phyloP scores from a whole-genome alignment of 2,888 invertebrate genomes.

The Selenia dentaria region DNA sequence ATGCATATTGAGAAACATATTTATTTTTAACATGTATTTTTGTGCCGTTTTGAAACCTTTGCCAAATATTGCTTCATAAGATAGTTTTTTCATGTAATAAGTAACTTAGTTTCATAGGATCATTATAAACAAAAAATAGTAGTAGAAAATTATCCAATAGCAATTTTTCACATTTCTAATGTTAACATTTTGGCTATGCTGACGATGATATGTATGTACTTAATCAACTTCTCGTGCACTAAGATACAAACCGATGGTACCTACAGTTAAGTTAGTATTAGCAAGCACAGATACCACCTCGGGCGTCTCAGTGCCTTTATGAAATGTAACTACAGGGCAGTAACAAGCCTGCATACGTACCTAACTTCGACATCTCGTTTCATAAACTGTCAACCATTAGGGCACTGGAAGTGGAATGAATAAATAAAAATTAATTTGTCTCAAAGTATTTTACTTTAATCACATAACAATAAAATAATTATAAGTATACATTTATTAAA shows the following conservation, averaged over 20 bases:
- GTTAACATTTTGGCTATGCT: conserved; percentile 33
- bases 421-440: conserved; percentile 64
- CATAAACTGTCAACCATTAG: conserved; percentile 68
- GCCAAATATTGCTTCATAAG: conserved; percentile 54
- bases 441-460: conserved; percentile 43
- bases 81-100: conserved; percentile 34
- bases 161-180: conserved; percentile 18
- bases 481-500: too few relatives aligned
- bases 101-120: conserved; percentile 33
- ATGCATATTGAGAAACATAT: conserved; percentile 23
- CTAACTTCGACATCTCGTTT: conserved; percentile 66
- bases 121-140: conserved; percentile 24
- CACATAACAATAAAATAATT: too few relatives aligned
- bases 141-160: conserved; percentile 8
- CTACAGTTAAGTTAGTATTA: conserved; percentile 28
- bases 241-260: conserved; percentile 33
- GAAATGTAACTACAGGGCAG: conserved; percentile 36
- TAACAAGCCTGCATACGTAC: conserved; percentile 36
- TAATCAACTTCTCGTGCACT: conserved; percentile 38
- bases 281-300: conserved; percentile 34
- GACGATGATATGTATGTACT: conserved; percentile 41
- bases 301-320: conserved; percentile 60
- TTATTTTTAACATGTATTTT: conserved; percentile 33
- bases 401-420: conserved; percentile 75
- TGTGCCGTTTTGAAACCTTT: conserved; percentile 44